phyloP scores from a whole-genome alignment of 2,888 invertebrate species.

The Bhutanitis thaidina region DNA sequence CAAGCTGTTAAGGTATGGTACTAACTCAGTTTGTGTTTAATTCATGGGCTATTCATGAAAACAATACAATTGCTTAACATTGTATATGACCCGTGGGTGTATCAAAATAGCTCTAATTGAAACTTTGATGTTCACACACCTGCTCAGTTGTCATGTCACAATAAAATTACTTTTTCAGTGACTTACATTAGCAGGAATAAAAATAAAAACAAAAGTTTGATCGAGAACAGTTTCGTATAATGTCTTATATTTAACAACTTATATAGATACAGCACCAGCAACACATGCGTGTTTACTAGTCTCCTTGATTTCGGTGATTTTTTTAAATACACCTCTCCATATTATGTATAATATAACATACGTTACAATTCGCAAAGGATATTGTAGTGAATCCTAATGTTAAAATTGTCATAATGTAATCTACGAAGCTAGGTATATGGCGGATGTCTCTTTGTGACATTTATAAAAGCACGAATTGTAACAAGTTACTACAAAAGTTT shows the following conservation, averaged over 20 bases:
- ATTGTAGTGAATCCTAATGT: background rate
- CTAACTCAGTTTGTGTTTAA: too few species aligned
- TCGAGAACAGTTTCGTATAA: constrained; percentile 70
- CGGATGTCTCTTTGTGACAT: constrained; percentile 40
- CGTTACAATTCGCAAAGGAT: background rate
- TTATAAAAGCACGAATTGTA: constrained; percentile 7
- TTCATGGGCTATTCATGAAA: too few species aligned
- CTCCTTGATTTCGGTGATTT: constrained; percentile 2
- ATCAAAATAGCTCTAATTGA: too few species aligned
- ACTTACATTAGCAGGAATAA: too few species aligned
- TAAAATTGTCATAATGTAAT: constrained; percentile 3
- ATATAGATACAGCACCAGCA: constrained; percentile 58
- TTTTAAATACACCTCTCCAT: constrained; percentile 2
- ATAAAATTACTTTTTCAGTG: too few species aligned
- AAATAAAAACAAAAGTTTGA: constrained; percentile 41
- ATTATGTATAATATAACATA: too few species aligned
- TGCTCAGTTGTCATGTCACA: too few species aligned
- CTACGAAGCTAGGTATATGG: constrained; percentile 24
- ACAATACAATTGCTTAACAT: too few species aligned
- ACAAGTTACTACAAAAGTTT: background rate
- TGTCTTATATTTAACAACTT: constrained; percentile 65
- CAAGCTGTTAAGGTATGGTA: too few species aligned
- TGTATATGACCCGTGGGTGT: too few species aligned
- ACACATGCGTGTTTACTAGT: constrained; percentile 33
- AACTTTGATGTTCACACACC: too few species aligned